Conservation (phyloP, 1,140 invertebrate genomes). For the Papilio helenus region DNA sequence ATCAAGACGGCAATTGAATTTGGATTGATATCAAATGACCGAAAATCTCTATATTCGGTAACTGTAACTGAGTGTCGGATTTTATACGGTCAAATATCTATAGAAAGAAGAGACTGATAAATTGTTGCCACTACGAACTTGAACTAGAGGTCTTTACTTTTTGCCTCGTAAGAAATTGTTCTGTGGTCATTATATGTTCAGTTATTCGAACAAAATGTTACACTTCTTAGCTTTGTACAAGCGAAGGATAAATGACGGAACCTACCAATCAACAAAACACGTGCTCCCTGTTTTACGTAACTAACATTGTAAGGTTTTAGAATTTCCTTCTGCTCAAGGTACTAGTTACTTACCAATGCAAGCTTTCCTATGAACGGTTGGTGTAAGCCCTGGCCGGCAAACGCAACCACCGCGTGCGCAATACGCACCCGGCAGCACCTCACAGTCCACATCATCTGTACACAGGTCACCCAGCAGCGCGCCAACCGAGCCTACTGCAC, state of each 20-base stretch:
- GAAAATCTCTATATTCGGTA: not conserved
- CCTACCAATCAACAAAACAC: too few relatives aligned
- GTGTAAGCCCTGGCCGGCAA: constrained; percentile 86
- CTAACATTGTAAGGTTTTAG: too few relatives aligned
- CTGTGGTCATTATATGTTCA: too few relatives aligned
- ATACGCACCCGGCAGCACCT: constrained; percentile 86
- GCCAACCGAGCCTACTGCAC: constrained; percentile 86
- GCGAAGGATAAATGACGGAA: too few relatives aligned
- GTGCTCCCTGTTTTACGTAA: too few relatives aligned
- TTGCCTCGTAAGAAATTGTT: too few relatives aligned
- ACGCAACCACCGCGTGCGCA: constrained; percentile 89
- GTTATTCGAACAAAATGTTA: too few relatives aligned
- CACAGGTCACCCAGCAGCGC: constrained; percentile 91
- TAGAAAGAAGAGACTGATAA: not conserved
- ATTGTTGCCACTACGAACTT: not conserved
- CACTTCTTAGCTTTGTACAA: too few relatives aligned
- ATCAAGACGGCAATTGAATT: not conserved
- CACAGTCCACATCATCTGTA: constrained; percentile 88
- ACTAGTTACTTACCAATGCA: constrained; percentile 85
- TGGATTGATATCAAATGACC: not conserved
- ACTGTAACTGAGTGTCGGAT: not conserved
- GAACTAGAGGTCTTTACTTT: not conserved
- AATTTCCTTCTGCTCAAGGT: not conserved
- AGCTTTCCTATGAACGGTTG: constrained; percentile 87
- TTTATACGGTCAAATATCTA: not conserved